These are phyloP conservation scores for Pogona vitticeps DNA, from an alignment of 2,113 vertebrate species.

Conservation along the genomic window DNA sequence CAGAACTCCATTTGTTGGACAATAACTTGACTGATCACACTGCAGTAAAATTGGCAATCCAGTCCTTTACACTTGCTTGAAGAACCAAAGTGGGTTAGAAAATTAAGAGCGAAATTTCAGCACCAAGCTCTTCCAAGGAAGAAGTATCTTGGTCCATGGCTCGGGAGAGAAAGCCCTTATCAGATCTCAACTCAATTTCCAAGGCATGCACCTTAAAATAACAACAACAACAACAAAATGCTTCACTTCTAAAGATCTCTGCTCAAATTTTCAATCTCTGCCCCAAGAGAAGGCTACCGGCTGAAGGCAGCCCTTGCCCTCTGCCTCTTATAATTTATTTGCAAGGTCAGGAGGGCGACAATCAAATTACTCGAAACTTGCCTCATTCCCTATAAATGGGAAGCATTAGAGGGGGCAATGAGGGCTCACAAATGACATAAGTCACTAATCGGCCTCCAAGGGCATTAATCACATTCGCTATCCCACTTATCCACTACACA, in stretches of 20 bases:
- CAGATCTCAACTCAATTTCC: not conserved
- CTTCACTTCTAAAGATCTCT: not conserved
- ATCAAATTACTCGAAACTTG: conserved; percentile 1
- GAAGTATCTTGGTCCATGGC: not conserved
- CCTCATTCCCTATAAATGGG: not conserved
- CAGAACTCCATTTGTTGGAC: too few species aligned
- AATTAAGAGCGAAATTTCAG: not conserved
- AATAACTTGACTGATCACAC: too few species aligned
- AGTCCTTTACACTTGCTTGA: too few species aligned
- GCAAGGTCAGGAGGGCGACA: not conserved
- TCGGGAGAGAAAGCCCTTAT: not conserved
- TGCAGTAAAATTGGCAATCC: not conserved
- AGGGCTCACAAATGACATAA: not conserved
- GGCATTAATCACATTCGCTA: not conserved
- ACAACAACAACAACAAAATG: too few species aligned
- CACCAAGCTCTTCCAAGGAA: not conserved
- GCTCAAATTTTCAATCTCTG: not conserved
- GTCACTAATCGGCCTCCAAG: not conserved
- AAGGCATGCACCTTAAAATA: not conserved
- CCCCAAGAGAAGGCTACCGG: not conserved
- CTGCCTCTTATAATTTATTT: not conserved
- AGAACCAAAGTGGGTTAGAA: not conserved
- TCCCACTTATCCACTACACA: not conserved
- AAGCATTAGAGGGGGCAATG: rapidly evolving
- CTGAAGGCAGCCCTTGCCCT: not conserved